Percentiles rank a stretch among this genome's conserved stretches.
Conservation (phyloP, 2,113 vertebrate species). For the Pontoporia blainvillei region DNA sequence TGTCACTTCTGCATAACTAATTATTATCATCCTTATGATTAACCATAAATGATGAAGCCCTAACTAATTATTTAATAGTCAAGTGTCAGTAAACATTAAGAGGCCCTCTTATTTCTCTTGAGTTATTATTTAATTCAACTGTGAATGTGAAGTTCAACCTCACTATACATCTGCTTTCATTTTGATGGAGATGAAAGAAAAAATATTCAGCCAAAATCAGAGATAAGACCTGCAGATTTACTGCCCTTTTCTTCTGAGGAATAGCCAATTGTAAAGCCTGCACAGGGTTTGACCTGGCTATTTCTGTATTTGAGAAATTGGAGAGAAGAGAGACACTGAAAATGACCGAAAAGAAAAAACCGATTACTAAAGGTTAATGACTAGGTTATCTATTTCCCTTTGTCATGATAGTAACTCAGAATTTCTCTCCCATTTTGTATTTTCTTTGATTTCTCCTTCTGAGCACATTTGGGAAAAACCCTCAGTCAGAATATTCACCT, state of each 20-base stretch:
- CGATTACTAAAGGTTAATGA: conserved; percentile 12
- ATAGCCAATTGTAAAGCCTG: neutral
- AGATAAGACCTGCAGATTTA: neutral
- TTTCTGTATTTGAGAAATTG: conserved; percentile 38
- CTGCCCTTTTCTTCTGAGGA: neutral
- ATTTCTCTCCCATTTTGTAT: neutral
- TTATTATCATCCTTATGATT: conserved; percentile 33
- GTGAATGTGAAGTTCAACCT: neutral
- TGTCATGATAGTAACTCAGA: neutral
- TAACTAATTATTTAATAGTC: conserved; percentile 44
- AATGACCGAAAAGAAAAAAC: neutral
- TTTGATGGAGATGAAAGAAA: neutral
- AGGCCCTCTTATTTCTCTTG: neutral
- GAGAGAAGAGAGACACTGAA: neutral
- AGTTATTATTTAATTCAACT: conserved; percentile 18
- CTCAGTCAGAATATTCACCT: conserved; percentile 34
- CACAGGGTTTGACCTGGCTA: neutral
- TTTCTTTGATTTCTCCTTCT: neutral
- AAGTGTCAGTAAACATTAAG: neutral
- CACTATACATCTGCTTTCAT: neutral
- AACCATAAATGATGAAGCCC: conserved; percentile 14
- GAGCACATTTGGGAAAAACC: neutral
- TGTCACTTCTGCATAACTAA: neutral
- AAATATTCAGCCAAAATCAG: neutral
- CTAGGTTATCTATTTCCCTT: neutral